Conservation (phyloP, 1,140 invertebrate genomes). For the Panagrolaimus sp. region DNA sequence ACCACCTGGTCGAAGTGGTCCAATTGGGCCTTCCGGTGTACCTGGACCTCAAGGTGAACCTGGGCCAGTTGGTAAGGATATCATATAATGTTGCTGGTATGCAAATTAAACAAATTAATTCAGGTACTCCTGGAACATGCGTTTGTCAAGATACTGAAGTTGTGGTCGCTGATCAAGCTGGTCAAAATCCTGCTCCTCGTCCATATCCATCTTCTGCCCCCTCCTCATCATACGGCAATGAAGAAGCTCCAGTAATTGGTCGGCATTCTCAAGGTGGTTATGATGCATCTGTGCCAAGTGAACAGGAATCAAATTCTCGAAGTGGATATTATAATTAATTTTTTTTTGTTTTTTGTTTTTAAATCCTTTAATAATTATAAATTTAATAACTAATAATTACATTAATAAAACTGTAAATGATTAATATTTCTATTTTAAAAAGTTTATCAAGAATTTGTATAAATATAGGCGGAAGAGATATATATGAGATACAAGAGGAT, state of each 20-base stretch:
- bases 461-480: too few species aligned
- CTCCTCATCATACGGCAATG: background rate
- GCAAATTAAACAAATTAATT: background rate
- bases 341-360: too few species aligned
- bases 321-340: background rate
- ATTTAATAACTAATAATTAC: too few species aligned
- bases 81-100: background rate
- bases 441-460: too few species aligned
- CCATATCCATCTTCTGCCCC: background rate
- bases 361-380: too few species aligned
- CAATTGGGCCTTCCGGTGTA: constrained; percentile 36
- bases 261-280: constrained; percentile 5
- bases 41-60: constrained; percentile 47
- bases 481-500: too few species aligned
- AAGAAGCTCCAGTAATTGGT: background rate
- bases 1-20: constrained; percentile 49
- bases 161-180: constrained; percentile 47
- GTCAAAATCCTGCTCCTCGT: constrained; percentile 40
- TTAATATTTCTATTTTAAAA: too few species aligned
- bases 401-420: too few species aligned
- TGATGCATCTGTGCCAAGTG: background rate
- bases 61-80: constrained; percentile 48
- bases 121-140: constrained; percentile 55
- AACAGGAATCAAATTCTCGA: background rate
- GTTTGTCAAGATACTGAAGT: constrained; percentile 58